phyloP scores from a whole-genome alignment of 1,140 invertebrate species.

The Brachionus rotundiformis region DNA sequence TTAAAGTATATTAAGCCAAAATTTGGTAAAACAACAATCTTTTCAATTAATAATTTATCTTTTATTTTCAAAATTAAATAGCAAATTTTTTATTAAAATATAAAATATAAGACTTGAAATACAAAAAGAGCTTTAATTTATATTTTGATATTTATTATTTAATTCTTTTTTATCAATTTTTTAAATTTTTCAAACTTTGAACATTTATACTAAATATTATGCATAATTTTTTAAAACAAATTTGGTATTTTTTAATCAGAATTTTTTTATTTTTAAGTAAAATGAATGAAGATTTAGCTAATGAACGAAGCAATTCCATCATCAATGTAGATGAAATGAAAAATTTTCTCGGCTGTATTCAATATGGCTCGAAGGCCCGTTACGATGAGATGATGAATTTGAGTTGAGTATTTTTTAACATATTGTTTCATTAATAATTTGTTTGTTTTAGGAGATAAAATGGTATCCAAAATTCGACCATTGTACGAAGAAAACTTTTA shows the following conservation, averaged over 20 bases:
- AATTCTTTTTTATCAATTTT: too few relatives aligned
- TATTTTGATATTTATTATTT: too few relatives aligned
- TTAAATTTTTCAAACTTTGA: too few relatives aligned
- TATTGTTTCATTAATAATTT: not conserved
- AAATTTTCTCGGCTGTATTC: not conserved
- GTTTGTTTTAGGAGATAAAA: not conserved
- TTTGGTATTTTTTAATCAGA: not conserved
- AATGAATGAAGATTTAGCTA: constrained; percentile 39
- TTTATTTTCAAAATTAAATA: not conserved
- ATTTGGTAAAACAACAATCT: not conserved
- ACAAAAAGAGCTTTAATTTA: too few relatives aligned
- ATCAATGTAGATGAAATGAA: constrained; percentile 17
- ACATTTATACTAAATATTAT: not conserved
- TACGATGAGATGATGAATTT: constrained; percentile 39
- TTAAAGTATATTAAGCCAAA: not conserved
- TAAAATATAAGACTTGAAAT: not conserved
- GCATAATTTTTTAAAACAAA: constrained; percentile 6
- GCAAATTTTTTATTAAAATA: not conserved
- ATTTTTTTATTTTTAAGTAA: not conserved
- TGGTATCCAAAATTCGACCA: constrained; percentile 35
- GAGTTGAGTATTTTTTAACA: not conserved
- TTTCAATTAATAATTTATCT: not conserved
- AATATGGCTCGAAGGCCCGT: not conserved
- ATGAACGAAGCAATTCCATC: constrained; percentile 28
- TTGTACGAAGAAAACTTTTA: constrained; percentile 46